Evolutionary conservation across 2,113 vertebrate genomes (phyloP).

Genomic region (Bucco capensis): DNA sequence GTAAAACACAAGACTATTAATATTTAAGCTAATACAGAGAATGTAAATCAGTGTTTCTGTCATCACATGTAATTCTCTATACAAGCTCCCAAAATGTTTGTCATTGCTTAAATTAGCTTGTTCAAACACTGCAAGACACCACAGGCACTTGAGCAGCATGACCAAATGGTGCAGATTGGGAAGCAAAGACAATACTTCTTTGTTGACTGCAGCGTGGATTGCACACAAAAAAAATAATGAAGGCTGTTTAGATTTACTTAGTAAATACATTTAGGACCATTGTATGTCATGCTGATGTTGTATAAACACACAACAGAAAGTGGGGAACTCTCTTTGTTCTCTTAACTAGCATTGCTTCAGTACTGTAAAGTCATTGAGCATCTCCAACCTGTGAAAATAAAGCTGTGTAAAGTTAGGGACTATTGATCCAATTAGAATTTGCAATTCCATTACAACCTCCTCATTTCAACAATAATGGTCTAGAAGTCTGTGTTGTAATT

Average conservation of each 20-base stretch:
- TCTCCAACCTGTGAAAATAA: constrained; percentile 46
- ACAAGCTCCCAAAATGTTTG: constrained; percentile 68
- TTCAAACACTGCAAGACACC: constrained; percentile 54
- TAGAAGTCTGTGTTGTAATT: constrained; percentile 63
- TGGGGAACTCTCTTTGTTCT: background rate
- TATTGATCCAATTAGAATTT: constrained; percentile 62
- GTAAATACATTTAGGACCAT: background rate
- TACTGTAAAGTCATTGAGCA: constrained; percentile 31
- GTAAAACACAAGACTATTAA: constrained; percentile 74
- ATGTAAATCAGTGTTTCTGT: constrained; percentile 71
- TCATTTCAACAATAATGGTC: constrained; percentile 70
- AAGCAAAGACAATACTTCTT: background rate
- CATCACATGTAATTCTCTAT: constrained; percentile 72
- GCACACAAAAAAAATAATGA: background rate
- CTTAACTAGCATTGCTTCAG: background rate
- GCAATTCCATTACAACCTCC: constrained; percentile 68
- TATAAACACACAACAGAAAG: constrained; percentile 25
- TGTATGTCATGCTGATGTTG: constrained; percentile 11
- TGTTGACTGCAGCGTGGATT: background rate
- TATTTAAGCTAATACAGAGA: constrained; percentile 69
- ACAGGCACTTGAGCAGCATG: constrained; percentile 44
- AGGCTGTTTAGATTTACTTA: constrained; percentile 10
- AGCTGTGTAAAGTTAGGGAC: constrained; percentile 54
- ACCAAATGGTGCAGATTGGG: background rate
- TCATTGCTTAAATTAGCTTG: constrained; percentile 73